Evolutionary conservation across 1,140 invertebrate species (phyloP), one percentile per base, ranked within the genome.

Genomic region (Alviniconcha marisindica): DNA sequence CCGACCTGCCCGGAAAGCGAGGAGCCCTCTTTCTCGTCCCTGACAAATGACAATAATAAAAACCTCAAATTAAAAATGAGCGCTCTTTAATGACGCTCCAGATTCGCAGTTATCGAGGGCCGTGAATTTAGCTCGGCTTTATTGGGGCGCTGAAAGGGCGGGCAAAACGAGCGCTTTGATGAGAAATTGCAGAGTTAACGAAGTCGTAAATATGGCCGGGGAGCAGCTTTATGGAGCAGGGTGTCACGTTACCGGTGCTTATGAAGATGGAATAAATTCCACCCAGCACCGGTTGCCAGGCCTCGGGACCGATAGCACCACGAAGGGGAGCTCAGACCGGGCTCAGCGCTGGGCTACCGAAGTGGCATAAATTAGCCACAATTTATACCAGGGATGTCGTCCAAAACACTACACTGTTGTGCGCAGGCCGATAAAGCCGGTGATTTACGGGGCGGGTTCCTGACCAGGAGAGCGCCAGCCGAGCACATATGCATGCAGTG

Each of bases 21-120:
- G 24, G 5, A 51, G 24, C 38, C 38, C n/a, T 54, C 44, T 48
- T 5, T 4, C 60, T 54, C 81, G 51, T n/a, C 31, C 21, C 51
- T 82, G 81, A 82, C 81, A 82, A 82, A 82, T 74, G 81, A 60
- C 81, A 73, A 82, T 74, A 76, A 82, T 82, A 82, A 82, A 82
- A 82, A 82, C 71, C 51, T 82, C 81, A 74, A 82, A 82, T 82
- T 82, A 82, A 82, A 82, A 82, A 69, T 77, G 71, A 76, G 81
- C 54, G 18, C 31, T 82, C 76, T 82, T 82, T 82, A 82, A 82
- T 76, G 81, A 60, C 73, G 73, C 73, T 71, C 40, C 33, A 60
- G 73, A 44, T 38, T 36, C 28, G 78, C 78, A 42, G 78, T 80
- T 80, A 80, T 80, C 56, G 60, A 60, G 40, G 56, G 10, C 78